phyloP scores from a whole-genome alignment of 2,888 invertebrate genomes.

The Gandaritis pyraliata region DNA sequence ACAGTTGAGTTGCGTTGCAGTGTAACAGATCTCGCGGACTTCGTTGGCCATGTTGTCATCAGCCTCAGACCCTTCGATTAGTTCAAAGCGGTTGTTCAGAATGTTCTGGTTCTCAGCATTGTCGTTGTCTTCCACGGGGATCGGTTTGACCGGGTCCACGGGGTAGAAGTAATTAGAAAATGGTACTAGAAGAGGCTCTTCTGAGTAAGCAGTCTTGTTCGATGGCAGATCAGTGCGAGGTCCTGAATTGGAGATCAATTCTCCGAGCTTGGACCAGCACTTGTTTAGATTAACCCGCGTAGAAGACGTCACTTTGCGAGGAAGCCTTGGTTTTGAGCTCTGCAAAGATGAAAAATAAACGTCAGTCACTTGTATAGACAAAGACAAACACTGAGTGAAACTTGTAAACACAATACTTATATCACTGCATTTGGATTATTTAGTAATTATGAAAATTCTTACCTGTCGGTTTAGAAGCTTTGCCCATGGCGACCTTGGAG shows the following conservation, averaged over 20 bases:
- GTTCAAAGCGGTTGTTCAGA: constrained; percentile 72
- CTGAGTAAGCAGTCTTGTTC: constrained; percentile 75
- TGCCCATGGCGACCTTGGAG: constrained; percentile 84
- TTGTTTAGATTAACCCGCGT: constrained; percentile 86
- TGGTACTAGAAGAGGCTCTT: constrained; percentile 72
- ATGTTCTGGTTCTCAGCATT: constrained; percentile 79
- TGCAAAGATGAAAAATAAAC: constrained; percentile 66
- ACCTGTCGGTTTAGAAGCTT: constrained; percentile 84
- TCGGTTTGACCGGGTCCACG: constrained; percentile 74
- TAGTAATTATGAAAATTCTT: constrained; percentile 48
- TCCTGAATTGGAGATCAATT: constrained; percentile 77
- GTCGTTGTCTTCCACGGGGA: constrained; percentile 70
- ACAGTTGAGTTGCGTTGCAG: constrained; percentile 64
- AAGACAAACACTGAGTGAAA: not conserved
- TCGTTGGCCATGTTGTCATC: constrained; percentile 85
- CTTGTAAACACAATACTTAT: constrained; percentile 7
- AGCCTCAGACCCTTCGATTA: constrained; percentile 74
- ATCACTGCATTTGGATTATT: constrained; percentile 22
- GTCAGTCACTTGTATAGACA: constrained; percentile 25
- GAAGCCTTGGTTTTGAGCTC: constrained; percentile 83
- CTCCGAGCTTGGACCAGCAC: constrained; percentile 87
- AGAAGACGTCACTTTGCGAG: constrained; percentile 82
- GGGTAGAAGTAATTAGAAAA: constrained; percentile 75
- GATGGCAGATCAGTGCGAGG: constrained; percentile 78
- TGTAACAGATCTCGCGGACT: constrained; percentile 82